phyloP scores from a whole-genome alignment of 2,888 invertebrate genomes.

The Eurytoma adleriae region DNA sequence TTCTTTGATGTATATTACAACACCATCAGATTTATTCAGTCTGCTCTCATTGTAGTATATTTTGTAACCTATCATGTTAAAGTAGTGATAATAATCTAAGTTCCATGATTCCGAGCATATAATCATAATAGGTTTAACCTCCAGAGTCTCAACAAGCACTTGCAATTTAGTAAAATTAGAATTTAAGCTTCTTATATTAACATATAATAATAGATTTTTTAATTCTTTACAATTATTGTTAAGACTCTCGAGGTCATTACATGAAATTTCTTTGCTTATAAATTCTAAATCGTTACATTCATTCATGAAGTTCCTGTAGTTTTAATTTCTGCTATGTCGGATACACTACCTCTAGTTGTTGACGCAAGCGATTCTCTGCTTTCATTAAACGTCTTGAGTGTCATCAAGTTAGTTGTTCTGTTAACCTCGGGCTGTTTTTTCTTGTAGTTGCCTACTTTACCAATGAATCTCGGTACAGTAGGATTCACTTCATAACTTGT shows the following conservation, averaged over 20 bases:
- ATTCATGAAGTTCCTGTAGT: not conserved
- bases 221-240: not conserved
- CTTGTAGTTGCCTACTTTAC: not conserved
- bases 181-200: not conserved
- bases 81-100: not conserved
- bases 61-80: not conserved
- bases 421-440: not conserved
- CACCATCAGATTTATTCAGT: slow-evolving; percentile 9
- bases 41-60: slow-evolving; percentile 20
- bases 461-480: too few relatives aligned
- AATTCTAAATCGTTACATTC: not conserved
- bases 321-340: not conserved
- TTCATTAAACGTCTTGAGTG: not conserved
- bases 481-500: too few relatives aligned
- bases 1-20: slow-evolving; percentile 20
- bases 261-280: not conserved
- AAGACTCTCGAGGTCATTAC: not conserved
- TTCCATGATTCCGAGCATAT: slow-evolving; percentile 6
- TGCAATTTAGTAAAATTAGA: not conserved
- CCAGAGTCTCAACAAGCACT: not conserved
- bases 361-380: not conserved
- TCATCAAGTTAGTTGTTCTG: not conserved
- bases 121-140: slow-evolving; percentile 3
- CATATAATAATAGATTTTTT: slow-evolving; percentile 1
- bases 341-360: not conserved